A percentile compares a stretch with the other conserved stretches of the same genome.
phyloP scores from a whole-genome alignment of 2,888 invertebrate genomes.

The Acanthoscelides obtectus region DNA sequence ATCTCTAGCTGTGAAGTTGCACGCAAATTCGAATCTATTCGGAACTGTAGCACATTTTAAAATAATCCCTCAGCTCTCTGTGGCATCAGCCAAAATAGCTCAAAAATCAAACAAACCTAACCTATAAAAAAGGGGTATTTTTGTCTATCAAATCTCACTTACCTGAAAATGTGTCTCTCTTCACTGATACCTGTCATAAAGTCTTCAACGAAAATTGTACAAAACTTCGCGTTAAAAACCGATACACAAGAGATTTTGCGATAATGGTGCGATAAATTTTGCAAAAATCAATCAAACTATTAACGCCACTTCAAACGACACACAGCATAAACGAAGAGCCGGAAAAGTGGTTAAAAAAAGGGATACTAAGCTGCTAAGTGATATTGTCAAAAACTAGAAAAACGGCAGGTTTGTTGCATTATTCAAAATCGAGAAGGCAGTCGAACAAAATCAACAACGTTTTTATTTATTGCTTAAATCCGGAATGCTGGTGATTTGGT shows the following conservation, averaged over 20 bases:
- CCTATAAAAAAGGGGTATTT: slow-evolving; percentile 11
- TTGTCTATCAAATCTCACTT: slow-evolving; percentile 12
- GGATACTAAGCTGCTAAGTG: no score
- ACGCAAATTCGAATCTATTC: background rate
- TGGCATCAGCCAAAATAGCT: slow-evolving; percentile 10
- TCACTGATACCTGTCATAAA: background rate
- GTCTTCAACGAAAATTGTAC: background rate
- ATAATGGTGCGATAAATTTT: slow-evolving; percentile 11
- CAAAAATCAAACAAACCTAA: slow-evolving; percentile 13
- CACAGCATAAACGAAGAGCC: background rate
- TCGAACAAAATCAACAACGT: background rate
- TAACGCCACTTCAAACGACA: background rate
- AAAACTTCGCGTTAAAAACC: background rate
- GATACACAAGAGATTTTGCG: slow-evolving; percentile 7
- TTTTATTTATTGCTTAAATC: background rate
- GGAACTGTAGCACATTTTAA: background rate
- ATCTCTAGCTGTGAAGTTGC: background rate
- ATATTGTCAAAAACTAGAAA: background rate
- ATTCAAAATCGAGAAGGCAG: background rate
- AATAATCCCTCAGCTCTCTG: background rate
- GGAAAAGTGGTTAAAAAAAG: background rate
- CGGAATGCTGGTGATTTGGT: slow-evolving; percentile 11
- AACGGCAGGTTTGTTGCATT: background rate
- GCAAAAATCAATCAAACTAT: slow-evolving; percentile 17
- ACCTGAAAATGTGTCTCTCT: slow-evolving; percentile 16